These are phyloP conservation scores for Sipha flava DNA, from an alignment of 1,140 invertebrate genomes.

Conservation along the genomic window DNA sequence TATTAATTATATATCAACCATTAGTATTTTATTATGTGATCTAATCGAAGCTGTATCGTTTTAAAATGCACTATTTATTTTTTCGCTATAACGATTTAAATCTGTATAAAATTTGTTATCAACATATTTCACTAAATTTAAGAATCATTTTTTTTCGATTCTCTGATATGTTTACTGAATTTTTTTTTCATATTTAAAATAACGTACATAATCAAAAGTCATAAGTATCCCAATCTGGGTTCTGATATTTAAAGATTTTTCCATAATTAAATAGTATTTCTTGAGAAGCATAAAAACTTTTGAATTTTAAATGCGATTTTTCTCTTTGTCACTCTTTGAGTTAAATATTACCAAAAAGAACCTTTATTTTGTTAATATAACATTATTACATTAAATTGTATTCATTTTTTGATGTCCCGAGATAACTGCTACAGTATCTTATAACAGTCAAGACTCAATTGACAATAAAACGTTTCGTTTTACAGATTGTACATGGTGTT, in stretches of 20 bases:
- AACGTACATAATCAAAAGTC: neutral
- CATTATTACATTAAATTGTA: conserved; percentile 6
- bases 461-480: neutral
- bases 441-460: neutral
- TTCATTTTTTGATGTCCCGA: neutral
- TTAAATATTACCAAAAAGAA: neutral
- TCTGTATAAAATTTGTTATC: no score
- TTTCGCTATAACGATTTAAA: no score
- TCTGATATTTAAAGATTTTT: neutral
- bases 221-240: neutral
- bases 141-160: no score
- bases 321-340: neutral
- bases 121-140: no score
- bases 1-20: no score
- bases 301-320: neutral
- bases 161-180: no score
- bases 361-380: neutral
- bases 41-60: no score
- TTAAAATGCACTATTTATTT: no score
- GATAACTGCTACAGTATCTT: neutral
- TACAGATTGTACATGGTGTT: neutral
- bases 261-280: neutral
- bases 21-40: no score
- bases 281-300: neutral
- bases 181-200: no score